Evolutionary conservation across 2,797 vertebrate genomes (phyloP), one percentile per base, ranked within the genome.

Genomic region (Pseudochirops cupreus): DNA sequence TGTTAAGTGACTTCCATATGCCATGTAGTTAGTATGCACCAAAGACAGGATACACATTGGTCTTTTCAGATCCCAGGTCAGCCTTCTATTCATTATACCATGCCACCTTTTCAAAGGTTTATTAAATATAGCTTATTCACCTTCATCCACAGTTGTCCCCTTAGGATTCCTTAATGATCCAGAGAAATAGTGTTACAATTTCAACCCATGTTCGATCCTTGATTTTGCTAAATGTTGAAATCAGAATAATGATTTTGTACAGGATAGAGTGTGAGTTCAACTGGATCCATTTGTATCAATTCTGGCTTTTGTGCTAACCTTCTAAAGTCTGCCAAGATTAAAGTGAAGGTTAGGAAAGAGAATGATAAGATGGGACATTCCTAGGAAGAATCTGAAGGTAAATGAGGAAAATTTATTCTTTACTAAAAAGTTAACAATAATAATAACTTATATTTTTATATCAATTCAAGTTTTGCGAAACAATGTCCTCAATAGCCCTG

Each of bases 261-360:
- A 74, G 92, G 16, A 54, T 94, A 95, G 12, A 90, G 93, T 39
- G n/a, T 90, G 53, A 95, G 2, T 91, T 95, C 18, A 62, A 12
- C 56, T 62, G 59, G 28, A 93, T 93, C 31, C n/a, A 24, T 46
- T 39, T 28, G 62, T 74, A 93, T 33, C 3, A 95, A 94, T 90
- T 92, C 1, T 67, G 93, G 82, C 94, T 94, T 93, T 93, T 57
- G 87, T 94, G 96, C 9, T 93, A 95, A 92, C 0, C 3, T 59
- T 92, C 93, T 96, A 94, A 92, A 96, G 96, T 26, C 21, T 93
- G 14, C 5, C 0, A 96, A n/a, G 56, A 91, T 94, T 96, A 89
- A 9, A 82, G 21, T 39, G 1, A 87, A 12, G 0, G 16, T 46
- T 94, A 58, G 16, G 31, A n/a, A 91, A 95, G 91, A 93, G 1